A percentile compares a stretch with the other conserved stretches of the same genome.
Conservation (phyloP, 2,888 invertebrate genomes). For the Ophion costatus region DNA sequence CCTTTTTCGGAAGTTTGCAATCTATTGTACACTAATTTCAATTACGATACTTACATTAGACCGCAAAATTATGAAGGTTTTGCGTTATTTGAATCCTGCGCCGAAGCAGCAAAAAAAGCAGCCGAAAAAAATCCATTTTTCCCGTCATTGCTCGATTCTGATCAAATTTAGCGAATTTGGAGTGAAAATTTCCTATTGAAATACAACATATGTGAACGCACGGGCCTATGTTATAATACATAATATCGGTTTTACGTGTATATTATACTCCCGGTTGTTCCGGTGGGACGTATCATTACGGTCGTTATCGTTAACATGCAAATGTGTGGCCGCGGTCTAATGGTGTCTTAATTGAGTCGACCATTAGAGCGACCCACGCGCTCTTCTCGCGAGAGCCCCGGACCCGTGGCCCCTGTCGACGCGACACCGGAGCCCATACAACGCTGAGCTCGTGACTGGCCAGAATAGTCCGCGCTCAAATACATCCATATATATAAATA, state of each 20-base stretch:
- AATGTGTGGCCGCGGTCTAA: constrained; percentile 77
- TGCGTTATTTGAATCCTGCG: too few relatives aligned
- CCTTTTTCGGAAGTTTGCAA: too few relatives aligned
- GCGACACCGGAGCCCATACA: constrained; percentile 5
- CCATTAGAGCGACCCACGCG: constrained; percentile 78
- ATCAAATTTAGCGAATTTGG: neutral
- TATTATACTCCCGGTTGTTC: constrained; percentile 68
- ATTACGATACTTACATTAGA: too few relatives aligned
- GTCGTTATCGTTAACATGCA: constrained; percentile 81
- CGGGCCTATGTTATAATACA: constrained; percentile 36
- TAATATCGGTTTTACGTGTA: constrained; percentile 40
- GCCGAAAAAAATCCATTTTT: too few relatives aligned
- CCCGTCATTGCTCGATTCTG: too few relatives aligned
- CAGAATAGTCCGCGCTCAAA: neutral
- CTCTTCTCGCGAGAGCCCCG: constrained; percentile 54
- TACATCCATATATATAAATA: neutral
- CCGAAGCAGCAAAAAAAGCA: too few relatives aligned
- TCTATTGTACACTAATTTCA: too few relatives aligned
- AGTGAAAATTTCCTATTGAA: neutral
- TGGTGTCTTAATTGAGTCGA: constrained; percentile 80
- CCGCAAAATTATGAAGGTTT: too few relatives aligned
- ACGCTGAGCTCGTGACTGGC: neutral
- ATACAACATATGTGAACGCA: constrained; percentile 23
- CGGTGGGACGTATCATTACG: constrained; percentile 76
- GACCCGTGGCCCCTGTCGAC: constrained; percentile 16